Percentiles rank a stretch among this genome's conserved stretches.
These are phyloP conservation scores for Amorpha juglandis DNA, from an alignment of 2,888 invertebrate species.

Conservation along the genomic window DNA sequence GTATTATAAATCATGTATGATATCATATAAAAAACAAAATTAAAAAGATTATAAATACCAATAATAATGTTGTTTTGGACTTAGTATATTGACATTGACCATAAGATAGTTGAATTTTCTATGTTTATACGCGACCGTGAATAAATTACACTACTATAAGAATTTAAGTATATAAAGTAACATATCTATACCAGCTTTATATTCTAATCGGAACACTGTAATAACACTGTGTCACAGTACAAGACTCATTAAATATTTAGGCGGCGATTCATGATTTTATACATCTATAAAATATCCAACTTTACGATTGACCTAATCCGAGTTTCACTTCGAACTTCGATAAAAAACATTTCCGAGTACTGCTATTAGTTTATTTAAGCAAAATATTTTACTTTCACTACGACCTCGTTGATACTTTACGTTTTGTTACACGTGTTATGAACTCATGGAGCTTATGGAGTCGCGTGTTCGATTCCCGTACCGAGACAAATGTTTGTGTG, in stretches of 20 bases:
- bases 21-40: no score
- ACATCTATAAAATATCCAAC: neutral
- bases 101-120: neutral
- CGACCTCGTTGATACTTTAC: neutral
- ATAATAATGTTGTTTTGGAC: neutral
- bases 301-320: neutral
- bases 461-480: no score
- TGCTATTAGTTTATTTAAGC: constrained; percentile 3
- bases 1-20: no score
- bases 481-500: no score
- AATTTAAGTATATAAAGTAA: neutral
- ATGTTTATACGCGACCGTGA: neutral
- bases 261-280: neutral
- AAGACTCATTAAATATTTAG: neutral
- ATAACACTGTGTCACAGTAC: no score
- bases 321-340: constrained; percentile 8
- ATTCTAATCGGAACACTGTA: no score
- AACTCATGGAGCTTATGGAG: no score
- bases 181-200: no score
- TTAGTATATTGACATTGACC: neutral
- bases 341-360: constrained; percentile 11
- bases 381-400: constrained; percentile 12
- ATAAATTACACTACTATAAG: no score
- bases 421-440: neutral
- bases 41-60: neutral